These are phyloP conservation scores for Notiomystis cincta DNA, from an alignment of 2,113 vertebrate species.

Conservation along the genomic window DNA sequence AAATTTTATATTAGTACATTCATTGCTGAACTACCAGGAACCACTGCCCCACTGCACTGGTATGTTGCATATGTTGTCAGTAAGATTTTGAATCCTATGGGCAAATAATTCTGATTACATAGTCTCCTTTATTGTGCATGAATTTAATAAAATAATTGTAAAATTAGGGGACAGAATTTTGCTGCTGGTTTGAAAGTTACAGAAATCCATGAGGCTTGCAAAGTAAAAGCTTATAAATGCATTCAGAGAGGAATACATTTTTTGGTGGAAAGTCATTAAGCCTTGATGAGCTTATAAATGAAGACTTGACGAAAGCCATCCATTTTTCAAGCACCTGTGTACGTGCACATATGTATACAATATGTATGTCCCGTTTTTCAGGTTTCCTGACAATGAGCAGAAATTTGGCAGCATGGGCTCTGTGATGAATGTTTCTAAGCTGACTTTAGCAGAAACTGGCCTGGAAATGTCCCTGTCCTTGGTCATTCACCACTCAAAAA, in stretches of 20 bases:
- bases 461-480: background rate
- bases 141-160: background rate
- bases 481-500: accelerated
- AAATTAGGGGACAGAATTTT: background rate
- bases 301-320: background rate
- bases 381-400: background rate
- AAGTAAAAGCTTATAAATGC: background rate
- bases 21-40: background rate
- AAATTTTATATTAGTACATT: background rate
- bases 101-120: background rate
- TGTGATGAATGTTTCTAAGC: background rate
- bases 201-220: background rate
- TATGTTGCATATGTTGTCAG: accelerated
- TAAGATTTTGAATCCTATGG: background rate
- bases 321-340: background rate
- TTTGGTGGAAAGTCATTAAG: background rate
- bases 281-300: background rate
- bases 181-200: background rate
- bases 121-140: background rate
- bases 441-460: background rate
- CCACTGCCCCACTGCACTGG: background rate
- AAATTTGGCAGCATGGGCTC: background rate
- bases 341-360: background rate
- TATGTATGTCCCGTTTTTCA: background rate
- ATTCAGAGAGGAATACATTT: background rate